Evolutionary conservation across 2,888 invertebrate genomes (phyloP).

Genomic region (Apotomis turbidana): DNA sequence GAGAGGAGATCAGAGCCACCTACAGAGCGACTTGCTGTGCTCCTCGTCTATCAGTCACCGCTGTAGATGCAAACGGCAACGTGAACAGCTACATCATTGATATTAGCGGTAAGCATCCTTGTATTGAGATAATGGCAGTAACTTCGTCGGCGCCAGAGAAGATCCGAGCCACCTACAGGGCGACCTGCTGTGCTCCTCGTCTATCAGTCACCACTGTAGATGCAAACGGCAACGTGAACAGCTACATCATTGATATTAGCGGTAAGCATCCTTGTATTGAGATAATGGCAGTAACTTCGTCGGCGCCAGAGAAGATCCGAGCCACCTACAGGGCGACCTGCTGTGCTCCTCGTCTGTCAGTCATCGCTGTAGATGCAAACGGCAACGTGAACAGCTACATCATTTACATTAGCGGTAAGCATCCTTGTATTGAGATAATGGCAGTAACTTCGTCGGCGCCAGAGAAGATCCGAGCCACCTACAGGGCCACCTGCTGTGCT

Average conservation of each 20-base stretch:
- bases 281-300: conserved; percentile 83
- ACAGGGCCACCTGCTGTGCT: conserved; percentile 89
- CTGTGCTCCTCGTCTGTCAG: conserved; percentile 86
- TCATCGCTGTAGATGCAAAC: conserved; percentile 87
- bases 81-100: conserved; percentile 85
- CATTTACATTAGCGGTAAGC: conserved; percentile 83
- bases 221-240: conserved; percentile 86
- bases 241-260: conserved; percentile 84
- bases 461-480: conserved; percentile 86
- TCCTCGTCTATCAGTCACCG: conserved; percentile 86
- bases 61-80: conserved; percentile 88
- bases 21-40: conserved; percentile 90
- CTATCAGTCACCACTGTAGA: conserved; percentile 88
- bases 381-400: conserved; percentile 86
- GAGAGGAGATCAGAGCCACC: conserved; percentile 85
- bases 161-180: conserved; percentile 86
- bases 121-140: conserved; percentile 68
- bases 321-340: conserved; percentile 89
- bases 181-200: conserved; percentile 89
- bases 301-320: conserved; percentile 86
- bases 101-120: conserved; percentile 66
- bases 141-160: conserved; percentile 88
- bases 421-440: conserved; percentile 62
- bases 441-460: conserved; percentile 86
- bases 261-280: conserved; percentile 55